Conservation (phyloP, 1,140 invertebrate species). For the Ruditapes philippinarum region DNA sequence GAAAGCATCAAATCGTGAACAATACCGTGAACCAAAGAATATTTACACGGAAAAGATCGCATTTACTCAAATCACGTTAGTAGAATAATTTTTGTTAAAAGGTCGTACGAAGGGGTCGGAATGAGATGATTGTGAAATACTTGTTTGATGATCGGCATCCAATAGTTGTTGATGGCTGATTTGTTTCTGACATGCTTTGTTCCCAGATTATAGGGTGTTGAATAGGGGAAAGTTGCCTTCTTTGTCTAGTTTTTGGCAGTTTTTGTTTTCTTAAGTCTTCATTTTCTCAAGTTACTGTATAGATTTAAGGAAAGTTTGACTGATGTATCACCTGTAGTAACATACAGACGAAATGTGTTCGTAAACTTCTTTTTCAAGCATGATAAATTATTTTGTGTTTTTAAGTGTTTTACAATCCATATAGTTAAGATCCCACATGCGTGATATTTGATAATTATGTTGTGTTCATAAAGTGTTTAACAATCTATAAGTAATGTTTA, state of each 20-base stretch:
- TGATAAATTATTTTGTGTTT: no score
- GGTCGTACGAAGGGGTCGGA: conserved; percentile 17
- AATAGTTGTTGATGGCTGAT: conserved; percentile 38
- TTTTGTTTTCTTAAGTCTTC: no score
- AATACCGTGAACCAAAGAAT: conserved; percentile 31
- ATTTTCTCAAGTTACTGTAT: no score
- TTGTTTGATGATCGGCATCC: conserved; percentile 19
- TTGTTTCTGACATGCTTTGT: conserved; percentile 44
- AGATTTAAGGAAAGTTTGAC: no score
- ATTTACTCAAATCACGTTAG: conserved; percentile 39
- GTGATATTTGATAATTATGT: no score
- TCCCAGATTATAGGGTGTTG: conserved; percentile 5
- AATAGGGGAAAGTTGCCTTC: background rate
- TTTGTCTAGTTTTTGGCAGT: background rate
- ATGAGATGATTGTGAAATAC: conserved; percentile 11
- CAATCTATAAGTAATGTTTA: no score
- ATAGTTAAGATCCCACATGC: no score
- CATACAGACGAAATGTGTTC: no score
- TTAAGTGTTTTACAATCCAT: no score
- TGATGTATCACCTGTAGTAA: no score
- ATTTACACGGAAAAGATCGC: conserved; percentile 27
- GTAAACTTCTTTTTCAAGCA: no score
- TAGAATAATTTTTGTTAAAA: conserved; percentile 42
- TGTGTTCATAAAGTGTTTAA: no score
- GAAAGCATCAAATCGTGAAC: conserved; percentile 30